Conservation (phyloP, 2,113 vertebrate genomes). For the Syngnathus typhle region DNA sequence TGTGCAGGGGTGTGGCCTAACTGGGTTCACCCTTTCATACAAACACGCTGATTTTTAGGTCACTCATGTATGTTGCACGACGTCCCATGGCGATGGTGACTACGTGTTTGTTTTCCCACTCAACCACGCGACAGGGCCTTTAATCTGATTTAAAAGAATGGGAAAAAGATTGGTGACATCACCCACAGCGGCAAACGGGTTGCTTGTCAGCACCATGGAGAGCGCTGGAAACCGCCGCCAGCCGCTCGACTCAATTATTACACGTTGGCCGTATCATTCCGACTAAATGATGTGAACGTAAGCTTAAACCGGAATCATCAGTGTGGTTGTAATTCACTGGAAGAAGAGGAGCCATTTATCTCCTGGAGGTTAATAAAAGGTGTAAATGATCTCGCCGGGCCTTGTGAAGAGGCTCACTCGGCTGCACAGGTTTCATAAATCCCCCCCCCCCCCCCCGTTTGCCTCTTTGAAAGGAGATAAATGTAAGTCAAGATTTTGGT, state of each 20-base stretch:
- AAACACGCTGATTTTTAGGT: conserved; percentile 14
- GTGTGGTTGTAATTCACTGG: conserved; percentile 49
- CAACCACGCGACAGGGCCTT: too few relatives aligned
- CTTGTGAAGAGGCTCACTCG: background rate
- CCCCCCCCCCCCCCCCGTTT: background rate
- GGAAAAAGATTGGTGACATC: background rate
- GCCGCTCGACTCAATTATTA: background rate
- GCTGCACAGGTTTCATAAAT: conserved; percentile 7
- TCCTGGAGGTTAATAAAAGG: conserved; percentile 66
- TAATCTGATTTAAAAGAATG: background rate
- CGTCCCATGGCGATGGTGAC: background rate
- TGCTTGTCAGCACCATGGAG: conserved; percentile 45
- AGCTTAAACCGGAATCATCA: too few relatives aligned
- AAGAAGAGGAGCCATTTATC: conserved; percentile 51
- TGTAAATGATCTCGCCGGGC: conserved; percentile 36
- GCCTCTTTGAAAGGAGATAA: background rate
- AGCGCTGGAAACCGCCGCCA: conserved; percentile 26
- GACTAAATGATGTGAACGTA: background rate
- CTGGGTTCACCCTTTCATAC: conserved; percentile 12
- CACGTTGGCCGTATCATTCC: background rate
- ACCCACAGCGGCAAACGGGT: background rate
- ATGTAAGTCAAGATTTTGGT: background rate
- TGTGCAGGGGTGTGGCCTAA: conserved; percentile 48
- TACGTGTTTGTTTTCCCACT: background rate
- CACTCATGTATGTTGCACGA: background rate